A percentile compares a stretch with the other conserved stretches of the same genome.
phyloP scores from a whole-genome alignment of 2,113 vertebrate species.

The Mionectes macconnelli region DNA sequence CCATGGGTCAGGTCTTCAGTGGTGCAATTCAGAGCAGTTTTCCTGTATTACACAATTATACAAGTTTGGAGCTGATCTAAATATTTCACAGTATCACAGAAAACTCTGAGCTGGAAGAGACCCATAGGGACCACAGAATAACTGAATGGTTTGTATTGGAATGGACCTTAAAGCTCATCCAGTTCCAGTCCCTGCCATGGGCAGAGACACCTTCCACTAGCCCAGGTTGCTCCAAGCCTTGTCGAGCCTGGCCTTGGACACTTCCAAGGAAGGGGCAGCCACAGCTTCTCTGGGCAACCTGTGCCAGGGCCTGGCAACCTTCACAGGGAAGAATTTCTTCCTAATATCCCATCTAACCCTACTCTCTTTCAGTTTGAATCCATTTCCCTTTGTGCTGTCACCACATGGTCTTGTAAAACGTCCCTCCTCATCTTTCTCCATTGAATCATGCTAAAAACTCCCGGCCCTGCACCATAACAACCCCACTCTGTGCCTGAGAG shows the following conservation, averaged over 20 bases:
- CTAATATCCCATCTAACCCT: not conserved
- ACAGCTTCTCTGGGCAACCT: not conserved
- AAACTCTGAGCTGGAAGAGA: not conserved
- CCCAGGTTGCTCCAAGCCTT: not conserved
- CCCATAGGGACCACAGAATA: too few relatives aligned
- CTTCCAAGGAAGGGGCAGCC: not conserved
- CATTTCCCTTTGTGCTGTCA: too few relatives aligned
- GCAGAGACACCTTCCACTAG: not conserved
- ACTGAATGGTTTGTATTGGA: not conserved
- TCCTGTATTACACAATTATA: not conserved
- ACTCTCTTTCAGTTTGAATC: not conserved
- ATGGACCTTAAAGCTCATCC: not conserved
- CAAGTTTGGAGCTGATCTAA: not conserved
- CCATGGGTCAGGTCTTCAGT: not conserved
- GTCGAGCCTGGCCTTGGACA: not conserved
- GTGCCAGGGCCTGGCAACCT: not conserved
- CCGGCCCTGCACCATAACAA: not conserved
- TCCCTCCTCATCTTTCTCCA: not conserved
- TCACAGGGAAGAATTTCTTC: not conserved
- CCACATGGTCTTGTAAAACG: not conserved
- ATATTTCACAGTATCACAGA: not conserved
- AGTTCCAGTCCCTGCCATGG: accelerated
- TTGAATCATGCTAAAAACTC: too few relatives aligned
- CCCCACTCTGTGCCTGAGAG: not conserved
- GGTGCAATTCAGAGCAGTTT: not conserved